These are phyloP conservation scores for Salvelinus sp. DNA, from an alignment of 2,113 vertebrate species.

Conservation along the genomic window DNA sequence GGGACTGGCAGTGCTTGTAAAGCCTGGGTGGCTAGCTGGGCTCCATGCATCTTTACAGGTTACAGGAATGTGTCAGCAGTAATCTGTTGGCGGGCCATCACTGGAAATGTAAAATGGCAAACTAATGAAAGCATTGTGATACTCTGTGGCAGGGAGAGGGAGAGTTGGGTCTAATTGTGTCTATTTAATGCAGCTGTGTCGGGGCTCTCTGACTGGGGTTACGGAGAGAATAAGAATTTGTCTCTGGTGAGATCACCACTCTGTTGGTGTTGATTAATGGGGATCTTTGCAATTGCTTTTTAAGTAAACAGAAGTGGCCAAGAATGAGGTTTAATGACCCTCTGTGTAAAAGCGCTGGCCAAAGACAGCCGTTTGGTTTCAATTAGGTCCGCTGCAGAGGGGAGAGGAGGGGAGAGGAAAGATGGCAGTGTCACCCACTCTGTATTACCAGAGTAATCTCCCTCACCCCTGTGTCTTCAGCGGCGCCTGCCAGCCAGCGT, in stretches of 20 bases:
- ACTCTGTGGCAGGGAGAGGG: conserved; percentile 53
- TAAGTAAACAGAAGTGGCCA: conserved; percentile 76
- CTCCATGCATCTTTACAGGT: conserved; percentile 69
- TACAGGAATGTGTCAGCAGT: conserved; percentile 74
- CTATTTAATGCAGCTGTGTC: conserved; percentile 82
- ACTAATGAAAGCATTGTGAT: conserved; percentile 68
- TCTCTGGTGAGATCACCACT: conserved; percentile 79
- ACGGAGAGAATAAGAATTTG: conserved; percentile 66
- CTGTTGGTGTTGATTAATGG: conserved; percentile 77
- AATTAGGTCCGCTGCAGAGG: conserved; percentile 72
- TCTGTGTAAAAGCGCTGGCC: conserved; percentile 62
- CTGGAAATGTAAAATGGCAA: conserved; percentile 69
- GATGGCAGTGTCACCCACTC: conserved; percentile 16
- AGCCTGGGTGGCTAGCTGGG: conserved; percentile 22
- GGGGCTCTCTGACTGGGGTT: conserved; percentile 74
- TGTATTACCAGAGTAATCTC: conserved; percentile 68
- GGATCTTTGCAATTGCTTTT: conserved; percentile 69
- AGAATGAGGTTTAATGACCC: conserved; percentile 63
- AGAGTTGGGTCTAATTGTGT: conserved; percentile 54
- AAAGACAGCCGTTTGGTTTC: conserved; percentile 81
- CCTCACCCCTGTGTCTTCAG: conserved; percentile 32
- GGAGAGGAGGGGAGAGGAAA: conserved; percentile 24
- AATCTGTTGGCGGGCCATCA: conserved; percentile 71
- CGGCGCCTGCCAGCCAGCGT: conserved; percentile 53
- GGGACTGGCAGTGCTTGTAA: conserved; percentile 45